Conservation (phyloP, 2,888 invertebrate genomes). For the Tinea semifulvella region DNA sequence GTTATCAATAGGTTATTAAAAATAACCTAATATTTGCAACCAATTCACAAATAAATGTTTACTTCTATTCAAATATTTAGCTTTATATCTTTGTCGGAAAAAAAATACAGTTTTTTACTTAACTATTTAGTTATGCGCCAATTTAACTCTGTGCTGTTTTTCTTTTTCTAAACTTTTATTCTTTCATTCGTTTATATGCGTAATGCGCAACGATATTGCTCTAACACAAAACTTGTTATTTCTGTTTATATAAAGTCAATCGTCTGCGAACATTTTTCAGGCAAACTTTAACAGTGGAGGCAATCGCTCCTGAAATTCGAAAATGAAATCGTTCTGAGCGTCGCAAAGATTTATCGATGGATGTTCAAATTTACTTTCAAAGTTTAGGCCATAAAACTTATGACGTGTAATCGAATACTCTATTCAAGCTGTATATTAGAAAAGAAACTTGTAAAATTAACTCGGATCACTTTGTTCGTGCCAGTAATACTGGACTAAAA, state of each 20-base stretch:
- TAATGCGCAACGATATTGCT: conserved; percentile 58
- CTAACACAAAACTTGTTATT: conserved; percentile 66
- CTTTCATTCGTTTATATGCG: conserved; percentile 53
- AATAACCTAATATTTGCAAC: too few species aligned
- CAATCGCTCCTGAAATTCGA: conserved; percentile 68
- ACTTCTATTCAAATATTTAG: too few species aligned
- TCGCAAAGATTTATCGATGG: conserved; percentile 66
- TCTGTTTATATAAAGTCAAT: conserved; percentile 66
- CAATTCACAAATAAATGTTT: too few species aligned
- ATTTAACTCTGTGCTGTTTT: conserved; percentile 3
- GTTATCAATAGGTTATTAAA: too few species aligned
- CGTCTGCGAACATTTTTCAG: conserved; percentile 66
- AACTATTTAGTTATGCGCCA: conserved; percentile 1
- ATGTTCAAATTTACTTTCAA: conserved; percentile 66
- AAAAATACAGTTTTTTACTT: too few species aligned
- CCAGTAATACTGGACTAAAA: too few species aligned
- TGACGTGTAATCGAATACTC: conserved; percentile 65
- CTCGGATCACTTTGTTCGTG: too few species aligned
- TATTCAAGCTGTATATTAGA: conserved; percentile 22
- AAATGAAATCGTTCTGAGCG: conserved; percentile 66
- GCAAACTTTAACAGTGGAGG: conserved; percentile 67
- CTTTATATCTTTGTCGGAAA: too few species aligned
- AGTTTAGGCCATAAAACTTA: conserved; percentile 65
- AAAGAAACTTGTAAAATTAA: too few species aligned
- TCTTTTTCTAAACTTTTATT: conserved; percentile 11